phyloP scores from a whole-genome alignment of 2,797 vertebrate species.

The Denticeps clupeoides region DNA sequence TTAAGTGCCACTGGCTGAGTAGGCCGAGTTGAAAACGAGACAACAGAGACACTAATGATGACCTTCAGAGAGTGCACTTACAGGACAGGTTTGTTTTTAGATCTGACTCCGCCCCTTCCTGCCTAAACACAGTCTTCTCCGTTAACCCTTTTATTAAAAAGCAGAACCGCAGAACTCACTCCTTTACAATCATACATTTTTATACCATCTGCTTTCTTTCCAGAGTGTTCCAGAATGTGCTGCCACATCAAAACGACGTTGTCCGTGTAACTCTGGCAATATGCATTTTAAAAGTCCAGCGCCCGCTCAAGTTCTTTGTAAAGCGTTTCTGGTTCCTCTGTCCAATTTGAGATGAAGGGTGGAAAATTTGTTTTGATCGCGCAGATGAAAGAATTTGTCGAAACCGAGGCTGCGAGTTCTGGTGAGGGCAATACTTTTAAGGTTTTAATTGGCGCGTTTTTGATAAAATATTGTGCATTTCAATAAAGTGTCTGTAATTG shows the following conservation, averaged over 20 bases:
- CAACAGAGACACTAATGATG: not conserved
- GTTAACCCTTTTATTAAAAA: not conserved
- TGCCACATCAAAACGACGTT: too few species aligned
- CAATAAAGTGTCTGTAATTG: slow-evolving; percentile 33
- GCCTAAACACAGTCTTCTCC: too few species aligned
- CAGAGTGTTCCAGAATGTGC: not conserved
- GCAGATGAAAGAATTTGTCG: slow-evolving; percentile 22
- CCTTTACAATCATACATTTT: too few species aligned
- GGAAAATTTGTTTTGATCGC: slow-evolving; percentile 17
- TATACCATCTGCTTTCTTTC: not conserved
- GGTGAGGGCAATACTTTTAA: slow-evolving; percentile 26
- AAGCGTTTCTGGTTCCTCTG: not conserved
- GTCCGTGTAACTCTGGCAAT: too few species aligned
- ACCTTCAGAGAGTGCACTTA: not conserved
- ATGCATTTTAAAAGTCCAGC: too few species aligned
- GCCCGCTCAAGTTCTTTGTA: not conserved
- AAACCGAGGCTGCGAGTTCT: slow-evolving; percentile 19
- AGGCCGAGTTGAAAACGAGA: too few species aligned
- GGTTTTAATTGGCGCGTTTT: slow-evolving; percentile 17
- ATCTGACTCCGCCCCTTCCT: too few species aligned
- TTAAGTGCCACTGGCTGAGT: too few species aligned
- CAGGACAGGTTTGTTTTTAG: too few species aligned
- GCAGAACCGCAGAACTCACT: too few species aligned
- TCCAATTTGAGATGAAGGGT: slow-evolving; percentile 24
- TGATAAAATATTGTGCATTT: slow-evolving; percentile 32